phyloP scores from a whole-genome alignment of 2,797 vertebrate genomes.

The Jordanella pulchra region DNA sequence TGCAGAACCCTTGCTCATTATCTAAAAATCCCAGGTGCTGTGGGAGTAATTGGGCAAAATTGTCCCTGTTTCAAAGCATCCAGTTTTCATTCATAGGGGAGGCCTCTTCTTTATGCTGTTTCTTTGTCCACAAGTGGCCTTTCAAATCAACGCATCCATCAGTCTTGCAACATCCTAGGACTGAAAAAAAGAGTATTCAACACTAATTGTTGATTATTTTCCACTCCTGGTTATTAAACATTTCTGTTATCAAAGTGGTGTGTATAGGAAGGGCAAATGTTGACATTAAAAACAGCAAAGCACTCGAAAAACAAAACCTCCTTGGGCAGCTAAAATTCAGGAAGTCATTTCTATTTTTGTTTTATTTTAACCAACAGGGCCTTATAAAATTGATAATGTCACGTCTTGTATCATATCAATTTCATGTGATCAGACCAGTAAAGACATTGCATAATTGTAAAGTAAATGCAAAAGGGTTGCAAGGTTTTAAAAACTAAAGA shows the following conservation, averaged over 20 bases:
- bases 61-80: conserved; percentile 36
- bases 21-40: conserved; percentile 47
- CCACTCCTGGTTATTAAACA: conserved; percentile 12
- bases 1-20: conserved; percentile 44
- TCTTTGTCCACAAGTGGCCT: conserved; percentile 13
- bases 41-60: conserved; percentile 49
- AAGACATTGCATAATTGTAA: too few species aligned
- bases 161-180: background rate
- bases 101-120: conserved; percentile 13
- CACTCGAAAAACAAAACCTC: conserved; percentile 4
- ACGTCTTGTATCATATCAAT: background rate
- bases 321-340: too few species aligned
- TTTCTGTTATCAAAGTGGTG: conserved; percentile 2
- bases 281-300: conserved; percentile 4
- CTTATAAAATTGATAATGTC: background rate
- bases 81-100: conserved; percentile 27
- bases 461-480: too few species aligned
- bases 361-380: background rate
- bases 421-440: too few species aligned
- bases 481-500: too few species aligned
- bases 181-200: background rate
- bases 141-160: background rate
- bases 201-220: background rate
- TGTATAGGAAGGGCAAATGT: background rate
- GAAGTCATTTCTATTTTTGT: background rate